Evolutionary conservation across 2,113 vertebrate species (phyloP).

Genomic region (Callorhinus ursinus): DNA sequence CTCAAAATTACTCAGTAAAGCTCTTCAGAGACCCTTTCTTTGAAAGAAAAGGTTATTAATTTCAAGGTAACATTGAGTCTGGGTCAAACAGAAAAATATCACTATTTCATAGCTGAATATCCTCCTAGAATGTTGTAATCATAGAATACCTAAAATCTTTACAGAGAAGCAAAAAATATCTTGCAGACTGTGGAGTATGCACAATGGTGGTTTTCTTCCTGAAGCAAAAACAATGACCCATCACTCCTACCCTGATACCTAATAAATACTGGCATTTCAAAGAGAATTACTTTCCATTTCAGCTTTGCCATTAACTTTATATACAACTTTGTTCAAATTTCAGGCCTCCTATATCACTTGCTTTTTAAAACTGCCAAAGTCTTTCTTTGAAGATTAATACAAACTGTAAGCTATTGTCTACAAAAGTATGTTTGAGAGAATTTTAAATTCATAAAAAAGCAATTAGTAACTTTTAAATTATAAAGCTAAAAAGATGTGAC

Average conservation of each 20-base stretch:
- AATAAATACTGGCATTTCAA: not conserved
- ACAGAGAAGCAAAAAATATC: not conserved
- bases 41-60: constrained; percentile 39
- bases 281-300: not conserved
- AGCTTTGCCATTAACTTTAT: not conserved
- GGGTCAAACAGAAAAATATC: constrained; percentile 10
- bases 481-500: not conserved
- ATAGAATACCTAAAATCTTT: not conserved
- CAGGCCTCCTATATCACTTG: not conserved
- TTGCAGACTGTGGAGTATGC: not conserved
- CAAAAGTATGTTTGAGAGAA: not conserved
- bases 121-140: not conserved
- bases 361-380: constrained; percentile 1
- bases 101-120: not conserved
- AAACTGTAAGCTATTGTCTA: not conserved
- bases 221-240: not conserved
- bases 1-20: constrained; percentile 30
- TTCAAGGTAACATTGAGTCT: constrained; percentile 36
- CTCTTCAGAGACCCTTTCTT: constrained; percentile 44
- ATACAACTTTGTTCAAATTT: not conserved
- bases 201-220: not conserved
- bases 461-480: not conserved
- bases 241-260: not conserved
- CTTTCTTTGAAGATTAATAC: not conserved
- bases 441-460: not conserved